phyloP scores from a whole-genome alignment of 2,888 invertebrate genomes.

The Ectropis crepuscularia region DNA sequence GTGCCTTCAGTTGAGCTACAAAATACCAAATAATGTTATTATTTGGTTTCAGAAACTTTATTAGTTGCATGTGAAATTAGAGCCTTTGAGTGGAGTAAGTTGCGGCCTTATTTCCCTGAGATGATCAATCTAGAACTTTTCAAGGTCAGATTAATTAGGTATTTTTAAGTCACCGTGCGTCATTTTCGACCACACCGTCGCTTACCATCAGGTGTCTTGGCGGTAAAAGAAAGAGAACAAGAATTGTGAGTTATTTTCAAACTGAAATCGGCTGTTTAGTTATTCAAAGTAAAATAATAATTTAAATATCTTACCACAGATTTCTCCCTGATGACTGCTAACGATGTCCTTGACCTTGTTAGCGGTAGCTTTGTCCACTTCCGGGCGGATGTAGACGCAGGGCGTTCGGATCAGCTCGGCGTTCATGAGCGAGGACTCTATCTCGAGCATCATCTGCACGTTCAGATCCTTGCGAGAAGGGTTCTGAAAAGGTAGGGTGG shows the following conservation, averaged over 20 bases:
- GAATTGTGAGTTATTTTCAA: background rate
- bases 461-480: slow-evolving; percentile 96
- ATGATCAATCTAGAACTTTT: too few species aligned
- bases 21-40: too few species aligned
- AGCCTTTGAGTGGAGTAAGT: too few species aligned
- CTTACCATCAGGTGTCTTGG: too few species aligned
- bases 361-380: slow-evolving; percentile 92
- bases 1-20: too few species aligned
- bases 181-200: too few species aligned
- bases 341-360: slow-evolving; percentile 94
- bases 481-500: slow-evolving; percentile 86
- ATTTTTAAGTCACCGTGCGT: too few species aligned
- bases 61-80: too few species aligned
- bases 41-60: too few species aligned
- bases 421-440: slow-evolving; percentile 92
- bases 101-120: too few species aligned
- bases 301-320: slow-evolving; percentile 79
- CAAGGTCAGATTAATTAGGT: too few species aligned
- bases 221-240: too few species aligned
- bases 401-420: slow-evolving; percentile 93
- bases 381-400: slow-evolving; percentile 91
- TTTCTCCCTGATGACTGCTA: slow-evolving; percentile 93
- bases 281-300: background rate
- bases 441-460: slow-evolving; percentile 96
- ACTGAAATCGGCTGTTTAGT: background rate